Percentiles rank a stretch among this genome's conserved stretches.
These are phyloP conservation scores for Drosophila bifasciata DNA, from an alignment of 1,140 invertebrate genomes.

Conservation along the genomic window DNA sequence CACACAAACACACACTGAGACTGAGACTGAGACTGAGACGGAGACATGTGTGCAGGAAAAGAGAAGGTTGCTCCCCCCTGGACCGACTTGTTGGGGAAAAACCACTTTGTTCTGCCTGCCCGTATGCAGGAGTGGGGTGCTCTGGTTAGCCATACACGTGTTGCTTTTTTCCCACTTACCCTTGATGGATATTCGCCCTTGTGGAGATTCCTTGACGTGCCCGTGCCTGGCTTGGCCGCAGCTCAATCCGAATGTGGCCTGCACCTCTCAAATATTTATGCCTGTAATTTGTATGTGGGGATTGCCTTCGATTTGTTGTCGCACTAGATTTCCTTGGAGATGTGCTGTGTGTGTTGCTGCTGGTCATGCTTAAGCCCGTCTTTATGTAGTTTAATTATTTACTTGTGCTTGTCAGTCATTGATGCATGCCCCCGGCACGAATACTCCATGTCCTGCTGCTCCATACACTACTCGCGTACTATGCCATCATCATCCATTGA, in stretches of 20 bases:
- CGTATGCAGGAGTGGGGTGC: constrained; percentile 11
- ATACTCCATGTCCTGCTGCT: background rate
- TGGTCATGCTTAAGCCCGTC: constrained; percentile 32
- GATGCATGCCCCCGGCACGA: constrained; percentile 52
- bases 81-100: too few relatives aligned
- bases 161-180: constrained; percentile 21
- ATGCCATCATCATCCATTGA: background rate
- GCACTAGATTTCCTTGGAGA: constrained; percentile 43
- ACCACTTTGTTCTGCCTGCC: too few relatives aligned
- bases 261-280: constrained; percentile 69
- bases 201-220: constrained; percentile 24
- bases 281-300: constrained; percentile 62
- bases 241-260: constrained; percentile 14
- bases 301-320: constrained; percentile 67
- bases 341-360: too few relatives aligned
- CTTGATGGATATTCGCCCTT: constrained; percentile 53
- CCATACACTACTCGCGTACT: constrained; percentile 1
- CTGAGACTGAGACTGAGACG: constrained; percentile 3
- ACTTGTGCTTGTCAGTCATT: constrained; percentile 46
- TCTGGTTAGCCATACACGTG: background rate
- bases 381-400: constrained; percentile 61
- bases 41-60: constrained; percentile 16
- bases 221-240: background rate
- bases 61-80: background rate
- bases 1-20: constrained; percentile 15